Evolutionary conservation across 1,140 invertebrate genomes (phyloP).

Genomic region (Zaprionus nigranus): DNA sequence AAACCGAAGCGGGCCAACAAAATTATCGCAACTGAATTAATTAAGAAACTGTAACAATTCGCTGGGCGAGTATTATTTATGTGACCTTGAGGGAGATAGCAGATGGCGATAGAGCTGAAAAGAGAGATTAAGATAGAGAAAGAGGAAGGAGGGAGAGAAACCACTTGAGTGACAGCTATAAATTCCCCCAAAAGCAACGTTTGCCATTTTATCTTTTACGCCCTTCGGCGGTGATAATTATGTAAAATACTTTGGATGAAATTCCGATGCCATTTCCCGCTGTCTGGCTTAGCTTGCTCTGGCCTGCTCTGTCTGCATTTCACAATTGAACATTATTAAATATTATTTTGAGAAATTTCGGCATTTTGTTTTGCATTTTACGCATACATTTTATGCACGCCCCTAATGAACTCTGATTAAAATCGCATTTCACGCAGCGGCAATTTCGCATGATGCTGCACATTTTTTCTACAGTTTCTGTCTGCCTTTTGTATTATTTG

Average conservation of each 20-base stretch:
- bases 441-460: constrained; percentile 65
- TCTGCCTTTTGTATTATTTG: constrained; percentile 3
- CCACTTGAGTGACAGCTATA: constrained; percentile 50
- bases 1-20: constrained; percentile 57
- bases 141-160: constrained; percentile 7
- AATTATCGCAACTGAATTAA: constrained; percentile 82
- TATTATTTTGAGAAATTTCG: constrained; percentile 61
- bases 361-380: constrained; percentile 74
- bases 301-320: constrained; percentile 32
- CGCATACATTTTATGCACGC: constrained; percentile 69
- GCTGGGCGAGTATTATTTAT: constrained; percentile 52
- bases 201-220: constrained; percentile 59
- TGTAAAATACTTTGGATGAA: constrained; percentile 42
- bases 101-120: not conserved
- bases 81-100: constrained; percentile 71
- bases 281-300: not conserved
- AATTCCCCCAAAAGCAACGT: constrained; percentile 52
- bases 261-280: constrained; percentile 6
- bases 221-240: constrained; percentile 55
- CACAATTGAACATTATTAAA: constrained; percentile 71
- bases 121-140: not conserved
- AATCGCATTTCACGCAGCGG: constrained; percentile 48
- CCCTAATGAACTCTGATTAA: constrained; percentile 61
- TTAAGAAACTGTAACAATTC: constrained; percentile 74
- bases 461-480: constrained; percentile 28